phyloP scores from a whole-genome alignment of 2,113 vertebrate genomes.

The Nanorana parkeri region DNA sequence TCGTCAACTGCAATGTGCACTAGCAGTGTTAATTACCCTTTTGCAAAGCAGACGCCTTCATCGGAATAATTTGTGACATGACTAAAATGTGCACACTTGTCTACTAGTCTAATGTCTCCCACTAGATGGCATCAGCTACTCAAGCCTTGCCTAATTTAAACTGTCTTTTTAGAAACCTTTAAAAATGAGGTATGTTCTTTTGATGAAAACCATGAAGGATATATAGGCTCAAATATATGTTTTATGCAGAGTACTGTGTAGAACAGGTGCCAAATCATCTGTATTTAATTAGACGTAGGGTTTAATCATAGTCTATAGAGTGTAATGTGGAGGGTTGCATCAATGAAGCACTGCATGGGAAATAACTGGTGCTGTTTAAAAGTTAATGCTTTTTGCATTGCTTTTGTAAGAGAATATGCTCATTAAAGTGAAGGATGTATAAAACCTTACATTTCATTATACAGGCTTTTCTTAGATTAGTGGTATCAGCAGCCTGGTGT shows the following conservation, averaged over 20 bases:
- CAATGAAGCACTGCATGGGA: not conserved
- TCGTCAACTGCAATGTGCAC: no score
- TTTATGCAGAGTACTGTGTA: not conserved
- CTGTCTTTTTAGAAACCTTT: not conserved
- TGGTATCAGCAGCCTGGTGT: not conserved
- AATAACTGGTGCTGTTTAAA: not conserved
- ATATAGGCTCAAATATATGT: not conserved
- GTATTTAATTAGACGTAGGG: not conserved
- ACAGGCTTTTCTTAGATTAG: not conserved
- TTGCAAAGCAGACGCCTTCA: no score
- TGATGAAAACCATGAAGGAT: not conserved
- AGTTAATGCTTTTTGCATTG: not conserved
- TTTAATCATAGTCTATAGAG: not conserved
- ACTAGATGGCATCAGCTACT: constrained; percentile 9
- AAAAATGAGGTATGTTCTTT: not conserved
- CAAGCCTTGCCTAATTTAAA: not conserved
- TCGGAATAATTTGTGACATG: no score
- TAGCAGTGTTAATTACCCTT: no score
- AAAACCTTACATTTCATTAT: not conserved
- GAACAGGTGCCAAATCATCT: constrained; percentile 2
- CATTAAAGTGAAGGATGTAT: not conserved
- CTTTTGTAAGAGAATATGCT: not conserved
- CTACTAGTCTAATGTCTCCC: not conserved
- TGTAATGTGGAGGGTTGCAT: not conserved
- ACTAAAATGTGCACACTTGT: no score